Evolutionary conservation across 2,797 vertebrate species (phyloP), one percentile per base, ranked within the genome.

Genomic region (Tinamus major): DNA sequence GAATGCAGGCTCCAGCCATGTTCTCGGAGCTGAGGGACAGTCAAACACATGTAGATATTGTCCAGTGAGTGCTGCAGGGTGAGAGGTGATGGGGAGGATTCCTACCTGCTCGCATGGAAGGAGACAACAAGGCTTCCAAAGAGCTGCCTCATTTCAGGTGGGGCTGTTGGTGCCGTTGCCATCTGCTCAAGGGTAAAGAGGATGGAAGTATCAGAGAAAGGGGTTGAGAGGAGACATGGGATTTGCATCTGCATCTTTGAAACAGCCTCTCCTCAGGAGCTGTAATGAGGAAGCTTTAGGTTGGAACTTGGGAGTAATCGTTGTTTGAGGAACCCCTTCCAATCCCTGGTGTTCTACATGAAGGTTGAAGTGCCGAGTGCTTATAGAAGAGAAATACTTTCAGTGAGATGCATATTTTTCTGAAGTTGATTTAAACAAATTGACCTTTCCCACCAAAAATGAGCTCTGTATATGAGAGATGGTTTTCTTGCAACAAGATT

Each of bases 1-100:
- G 37, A 63, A 48, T n/a, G 6, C 8, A 27, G 42, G 3, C 13
- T 65, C 10, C 2, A 18, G 1, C 1, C 18, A 44, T 44, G 0
- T 16, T 58, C 23, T 51, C 10, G 51, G 49, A n/a, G 41, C 20
- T 49, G n/a, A 53, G 7, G 19, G 63, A 33, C 13, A 9, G 4
- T 3, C 1, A 42, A 63, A 59, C 17, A 24, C 12, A 1, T 3
- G 26, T 1, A 41, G 63, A 1, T 42, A 42, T 35, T 90, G 61
- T 29, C 37, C 80, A 39, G 21, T 2, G 44, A 9, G 37, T 46
- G 78, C 70, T 80, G 76, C 75, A 63, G 33, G 13, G n/a, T 11
- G 26, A 48, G 26, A 26, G 48, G n/a, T 12, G 29, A 11, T 56
- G 29, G 53, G 53, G 31, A 31, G 53, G 18, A 16, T 79, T 24